Conservation (phyloP, 2,797 vertebrate species). For the Poeciliopsis presidionis region DNA sequence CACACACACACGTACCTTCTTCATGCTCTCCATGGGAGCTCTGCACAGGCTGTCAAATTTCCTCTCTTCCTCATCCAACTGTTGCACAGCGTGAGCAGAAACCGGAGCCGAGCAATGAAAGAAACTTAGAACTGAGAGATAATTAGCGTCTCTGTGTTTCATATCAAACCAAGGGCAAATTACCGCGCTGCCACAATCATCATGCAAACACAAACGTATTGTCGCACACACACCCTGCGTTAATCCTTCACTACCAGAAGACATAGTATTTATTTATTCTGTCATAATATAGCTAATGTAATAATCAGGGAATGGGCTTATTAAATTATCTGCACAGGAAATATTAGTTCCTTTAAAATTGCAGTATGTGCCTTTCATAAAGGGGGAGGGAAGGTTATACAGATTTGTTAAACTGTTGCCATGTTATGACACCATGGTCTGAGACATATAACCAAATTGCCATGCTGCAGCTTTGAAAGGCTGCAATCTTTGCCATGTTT, state of each 20-base stretch:
- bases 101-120: constrained; percentile 46
- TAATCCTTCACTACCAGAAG: constrained; percentile 32
- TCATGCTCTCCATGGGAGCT: constrained; percentile 32
- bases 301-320: neutral
- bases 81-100: constrained; percentile 54
- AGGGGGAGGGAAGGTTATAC: no score
- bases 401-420: no score
- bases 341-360: neutral
- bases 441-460: no score
- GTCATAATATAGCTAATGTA: neutral
- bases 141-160: constrained; percentile 62
- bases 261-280: neutral
- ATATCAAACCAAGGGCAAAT: constrained; percentile 55
- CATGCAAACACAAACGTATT: constrained; percentile 22
- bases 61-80: constrained; percentile 34
- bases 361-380: no score
- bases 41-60: constrained; percentile 58
- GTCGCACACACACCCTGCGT: constrained; percentile 14
- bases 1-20: constrained; percentile 8
- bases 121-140: constrained; percentile 51
- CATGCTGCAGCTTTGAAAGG: neutral
- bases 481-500: neutral
- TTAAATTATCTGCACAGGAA: neutral
- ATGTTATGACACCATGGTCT: no score
- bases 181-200: constrained; percentile 32